phyloP scores from a whole-genome alignment of 2,113 vertebrate species.

The Cacatua alba region DNA sequence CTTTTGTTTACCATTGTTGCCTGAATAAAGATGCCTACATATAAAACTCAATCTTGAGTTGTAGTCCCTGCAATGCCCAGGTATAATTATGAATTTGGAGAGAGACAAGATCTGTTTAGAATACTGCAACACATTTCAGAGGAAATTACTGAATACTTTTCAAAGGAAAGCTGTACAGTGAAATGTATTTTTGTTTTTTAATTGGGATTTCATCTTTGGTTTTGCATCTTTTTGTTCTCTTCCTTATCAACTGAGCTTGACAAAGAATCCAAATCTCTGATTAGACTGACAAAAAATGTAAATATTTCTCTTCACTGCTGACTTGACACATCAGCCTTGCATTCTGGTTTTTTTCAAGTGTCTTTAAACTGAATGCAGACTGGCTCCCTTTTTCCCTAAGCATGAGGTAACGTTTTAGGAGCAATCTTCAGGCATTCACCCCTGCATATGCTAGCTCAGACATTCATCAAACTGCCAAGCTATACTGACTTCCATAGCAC shows the following conservation, averaged over 20 bases:
- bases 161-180: neutral
- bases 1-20: neutral
- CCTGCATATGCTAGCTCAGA: neutral
- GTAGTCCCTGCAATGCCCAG: neutral
- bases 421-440: neutral
- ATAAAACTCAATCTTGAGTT: neutral
- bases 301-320: neutral
- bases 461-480: neutral
- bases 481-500: neutral
- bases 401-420: neutral
- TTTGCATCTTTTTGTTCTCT: neutral
- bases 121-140: neutral
- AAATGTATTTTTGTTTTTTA: neutral
- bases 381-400: neutral
- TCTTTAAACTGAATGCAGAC: neutral
- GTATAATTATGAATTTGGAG: neutral
- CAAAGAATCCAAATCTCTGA: neutral
- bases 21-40: neutral
- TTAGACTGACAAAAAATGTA: neutral
- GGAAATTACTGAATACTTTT: neutral
- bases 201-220: neutral
- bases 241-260: neutral
- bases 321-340: neutral
- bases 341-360: neutral
- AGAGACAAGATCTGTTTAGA: neutral